A percentile compares a stretch with the other conserved stretches of the same genome.
phyloP scores from a whole-genome alignment of 2,113 vertebrate genomes.

The Galeopterus variegatus region DNA sequence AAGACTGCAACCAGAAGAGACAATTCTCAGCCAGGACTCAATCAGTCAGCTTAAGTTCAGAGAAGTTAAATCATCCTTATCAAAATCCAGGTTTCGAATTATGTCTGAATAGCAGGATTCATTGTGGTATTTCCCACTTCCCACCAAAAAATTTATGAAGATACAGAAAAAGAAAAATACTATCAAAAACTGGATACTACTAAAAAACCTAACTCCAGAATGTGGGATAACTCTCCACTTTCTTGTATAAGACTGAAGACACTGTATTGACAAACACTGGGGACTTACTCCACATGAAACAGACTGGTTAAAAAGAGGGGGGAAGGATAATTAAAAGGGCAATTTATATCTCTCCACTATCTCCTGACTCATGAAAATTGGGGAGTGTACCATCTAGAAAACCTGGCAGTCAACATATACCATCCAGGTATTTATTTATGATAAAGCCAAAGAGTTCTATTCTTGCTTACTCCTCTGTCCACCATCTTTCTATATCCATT shows the following conservation, averaged over 20 bases:
- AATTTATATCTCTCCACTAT: slow-evolving; percentile 6
- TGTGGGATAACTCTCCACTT: not conserved
- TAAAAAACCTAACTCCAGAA: slow-evolving; percentile 21
- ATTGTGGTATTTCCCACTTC: not conserved
- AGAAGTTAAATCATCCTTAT: slow-evolving; percentile 17
- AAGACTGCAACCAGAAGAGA: slow-evolving; percentile 29
- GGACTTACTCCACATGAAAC: not conserved
- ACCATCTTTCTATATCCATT: slow-evolving; percentile 25
- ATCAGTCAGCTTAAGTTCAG: slow-evolving; percentile 23
- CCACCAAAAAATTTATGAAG: slow-evolving; percentile 40
- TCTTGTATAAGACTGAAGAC: slow-evolving; percentile 11
- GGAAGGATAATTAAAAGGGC: not conserved
- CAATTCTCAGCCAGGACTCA: slow-evolving; percentile 8
- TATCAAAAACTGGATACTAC: slow-evolving; percentile 21
- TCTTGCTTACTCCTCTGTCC: slow-evolving; percentile 25
- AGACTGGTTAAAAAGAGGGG: not conserved
- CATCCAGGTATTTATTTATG: slow-evolving; percentile 9
- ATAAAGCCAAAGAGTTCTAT: slow-evolving; percentile 44
- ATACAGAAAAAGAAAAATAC: not conserved
- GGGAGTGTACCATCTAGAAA: slow-evolving; percentile 10
- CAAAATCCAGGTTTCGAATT: slow-evolving; percentile 63
- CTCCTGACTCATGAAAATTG: not conserved
- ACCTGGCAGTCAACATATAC: slow-evolving; percentile 1
- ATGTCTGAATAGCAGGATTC: not conserved
- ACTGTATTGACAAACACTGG: slow-evolving; percentile 33